Conservation (phyloP, 2,888 invertebrate genomes). For the Pemphredon lugubris region DNA sequence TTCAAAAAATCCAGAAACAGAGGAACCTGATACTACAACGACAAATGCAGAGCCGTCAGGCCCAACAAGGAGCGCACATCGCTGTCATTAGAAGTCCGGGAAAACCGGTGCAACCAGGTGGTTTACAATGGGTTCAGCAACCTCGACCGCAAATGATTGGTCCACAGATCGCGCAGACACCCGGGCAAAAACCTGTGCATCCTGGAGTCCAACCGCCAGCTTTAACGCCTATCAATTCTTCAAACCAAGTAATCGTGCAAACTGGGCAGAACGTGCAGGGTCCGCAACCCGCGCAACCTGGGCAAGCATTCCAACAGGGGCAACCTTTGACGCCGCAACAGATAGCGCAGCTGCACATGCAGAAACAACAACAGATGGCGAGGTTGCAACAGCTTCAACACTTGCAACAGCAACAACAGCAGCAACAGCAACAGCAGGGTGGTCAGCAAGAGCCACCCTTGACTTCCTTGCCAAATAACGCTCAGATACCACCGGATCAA, state of each 20-base stretch:
- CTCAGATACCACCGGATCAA: conserved; percentile 80
- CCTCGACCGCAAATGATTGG: conserved; percentile 84
- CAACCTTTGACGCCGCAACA: conserved; percentile 81
- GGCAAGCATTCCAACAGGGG: conserved; percentile 76
- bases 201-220: conserved; percentile 77
- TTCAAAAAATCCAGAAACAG: conserved; percentile 88
- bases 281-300: conserved; percentile 67
- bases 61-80: conserved; percentile 84
- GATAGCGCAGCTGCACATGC: conserved; percentile 81
- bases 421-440: conserved; percentile 84
- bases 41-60: conserved; percentile 83
- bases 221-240: conserved; percentile 76
- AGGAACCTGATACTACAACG: conserved; percentile 83
- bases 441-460: conserved; percentile 81
- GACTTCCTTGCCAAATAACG: conserved; percentile 72
- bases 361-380: conserved; percentile 79
- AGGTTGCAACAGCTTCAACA: conserved; percentile 72
- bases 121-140: conserved; percentile 86
- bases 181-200: conserved; percentile 77
- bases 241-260: conserved; percentile 73
- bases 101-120: conserved; percentile 83
- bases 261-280: conserved; percentile 69
- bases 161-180: conserved; percentile 80
- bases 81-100: conserved; percentile 87
- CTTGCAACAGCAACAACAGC: conserved; percentile 78